Base-by-base conservation (phyloP, 2,888 invertebrate species). In the Petrophora chlorosata region DNA sequence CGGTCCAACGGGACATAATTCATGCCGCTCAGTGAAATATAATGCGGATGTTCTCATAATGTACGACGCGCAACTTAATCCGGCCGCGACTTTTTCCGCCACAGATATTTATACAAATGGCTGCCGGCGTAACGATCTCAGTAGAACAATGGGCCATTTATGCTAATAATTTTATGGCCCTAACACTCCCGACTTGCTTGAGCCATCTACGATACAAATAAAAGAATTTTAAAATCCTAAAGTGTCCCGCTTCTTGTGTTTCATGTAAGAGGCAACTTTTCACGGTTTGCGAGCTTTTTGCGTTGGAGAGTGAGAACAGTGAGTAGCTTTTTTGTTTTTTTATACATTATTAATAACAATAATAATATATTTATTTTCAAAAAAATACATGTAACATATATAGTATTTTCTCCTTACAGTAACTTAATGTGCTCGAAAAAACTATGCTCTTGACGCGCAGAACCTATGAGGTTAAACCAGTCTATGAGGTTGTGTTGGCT, bases 51-150 rank as follows among this genome's bases (percentile, higher is more conserved):
- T 83, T 77, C 82, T 78, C 79, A 77, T 85, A 86, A 85, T 82
- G 82, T 85, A 87, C 83, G 81, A 81, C 78, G 79, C 75, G 83
- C 78, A 79, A 85, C 82, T 82, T 85, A 83, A 85, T 85, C 82
- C 79, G 66, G 69, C 62, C 67, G 67, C 76, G 73, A 80, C 75
- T 85, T 86, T 83, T 83, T 82, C 79, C 75, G 65, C 73, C 70
- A 59, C 67, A 70, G 73, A 76, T 79, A 79, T 79, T 76, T 79
- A 79, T 78, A 75, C 73, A 73, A 78, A 78, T 70, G 73, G 69
- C 68, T 58, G 55, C 48, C 67, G 61, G 61, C 62, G 63, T 66
- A 68, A 67, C 67, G 73, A 70, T 68, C 71, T 68, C 71, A 59
- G 61, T 64, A 65, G 63, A 68, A 65, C 62, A 66, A 65, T 63